Evolutionary conservation across 2,797 vertebrate genomes (phyloP).

Genomic region (Gambusia yucatana): DNA sequence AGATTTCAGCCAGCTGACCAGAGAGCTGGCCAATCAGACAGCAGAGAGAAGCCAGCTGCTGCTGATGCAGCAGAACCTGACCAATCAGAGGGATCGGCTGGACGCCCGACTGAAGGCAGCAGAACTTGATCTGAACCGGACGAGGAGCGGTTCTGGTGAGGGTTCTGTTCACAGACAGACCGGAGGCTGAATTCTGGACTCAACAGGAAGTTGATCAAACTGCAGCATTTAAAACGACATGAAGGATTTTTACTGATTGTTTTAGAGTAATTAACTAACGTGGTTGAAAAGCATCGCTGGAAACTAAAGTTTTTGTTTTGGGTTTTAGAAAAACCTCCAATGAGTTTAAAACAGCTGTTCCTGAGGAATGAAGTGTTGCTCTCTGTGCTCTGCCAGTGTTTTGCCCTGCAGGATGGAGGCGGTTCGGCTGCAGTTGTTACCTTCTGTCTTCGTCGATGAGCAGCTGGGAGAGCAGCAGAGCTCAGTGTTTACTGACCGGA

Average conservation of each 20-base stretch:
- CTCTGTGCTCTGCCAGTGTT: neutral
- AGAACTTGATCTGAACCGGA: neutral
- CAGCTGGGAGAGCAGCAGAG: neutral
- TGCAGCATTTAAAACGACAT: too few species aligned
- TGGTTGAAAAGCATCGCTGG: too few species aligned
- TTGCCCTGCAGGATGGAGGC: slow-evolving; percentile 26
- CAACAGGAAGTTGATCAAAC: too few species aligned
- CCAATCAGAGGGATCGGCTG: slow-evolving; percentile 13
- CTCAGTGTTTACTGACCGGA: neutral
- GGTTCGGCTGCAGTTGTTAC: slow-evolving; percentile 29
- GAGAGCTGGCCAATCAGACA: slow-evolving; percentile 17
- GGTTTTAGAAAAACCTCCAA: too few species aligned
- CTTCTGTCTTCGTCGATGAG: rapidly evolving
- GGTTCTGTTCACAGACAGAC: neutral
- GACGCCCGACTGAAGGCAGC: neutral
- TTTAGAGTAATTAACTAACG: too few species aligned
- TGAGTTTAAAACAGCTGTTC: neutral
- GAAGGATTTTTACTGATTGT: too few species aligned
- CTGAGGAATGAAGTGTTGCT: neutral
- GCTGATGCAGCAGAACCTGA: slow-evolving; percentile 21
- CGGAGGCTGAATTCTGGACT: too few species aligned
- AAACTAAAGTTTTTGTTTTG: too few species aligned
- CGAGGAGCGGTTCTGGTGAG: slow-evolving; percentile 8
- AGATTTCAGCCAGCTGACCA: slow-evolving; percentile 11
- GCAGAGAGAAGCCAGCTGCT: slow-evolving; percentile 16